Evolutionary conservation across 1,140 invertebrate genomes (phyloP), one percentile per base, ranked within the genome.

Genomic region (Sinella curviseta): DNA sequence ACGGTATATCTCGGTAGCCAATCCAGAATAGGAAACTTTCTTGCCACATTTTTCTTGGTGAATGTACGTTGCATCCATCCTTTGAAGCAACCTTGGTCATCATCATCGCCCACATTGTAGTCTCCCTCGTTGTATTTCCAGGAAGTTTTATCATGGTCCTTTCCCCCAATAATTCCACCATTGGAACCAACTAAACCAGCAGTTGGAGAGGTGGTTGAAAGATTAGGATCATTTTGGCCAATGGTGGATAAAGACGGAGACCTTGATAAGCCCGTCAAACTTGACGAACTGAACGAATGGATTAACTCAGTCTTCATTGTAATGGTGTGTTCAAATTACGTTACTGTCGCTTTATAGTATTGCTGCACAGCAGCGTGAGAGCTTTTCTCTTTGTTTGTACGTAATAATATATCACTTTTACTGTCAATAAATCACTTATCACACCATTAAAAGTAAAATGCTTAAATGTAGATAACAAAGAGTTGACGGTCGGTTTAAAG

Each of bases 1-100:
- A 76, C 85, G 67, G 89, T 89, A 85, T 96, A 96, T 33, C 88
- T 86, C 31, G 90, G 90, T 30, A 92, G 79, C 90, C 91, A 92
- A 24, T 86, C 82, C 2, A 90, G 81, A 78, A 92, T 90, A 0
- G 92, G 92, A 74, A 93, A 80, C 81, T 90, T 87, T 84, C 89
- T 90, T 81, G 88, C 88, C 0, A 92, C 79, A 1, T 89, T 83
- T 81, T 92, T 92, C 81, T 86, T 89, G 17, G 86, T 89, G 81
- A 87, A 91, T 1, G 86, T 86, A 1, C 87, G 86, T 77, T 85
- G 86, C 0, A 87, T 82, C 39, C 86, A 85, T 1, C 86, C 82
- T 76, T 85, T 84, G 24, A 88, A 67, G 87, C 88, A 89, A 30
- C 85, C 77, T 17, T 16, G 3, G n/a, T 36, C 24, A 30, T 20